phyloP scores from a whole-genome alignment of 2,113 vertebrate genomes.

The Forbesichthys papilliferus region DNA sequence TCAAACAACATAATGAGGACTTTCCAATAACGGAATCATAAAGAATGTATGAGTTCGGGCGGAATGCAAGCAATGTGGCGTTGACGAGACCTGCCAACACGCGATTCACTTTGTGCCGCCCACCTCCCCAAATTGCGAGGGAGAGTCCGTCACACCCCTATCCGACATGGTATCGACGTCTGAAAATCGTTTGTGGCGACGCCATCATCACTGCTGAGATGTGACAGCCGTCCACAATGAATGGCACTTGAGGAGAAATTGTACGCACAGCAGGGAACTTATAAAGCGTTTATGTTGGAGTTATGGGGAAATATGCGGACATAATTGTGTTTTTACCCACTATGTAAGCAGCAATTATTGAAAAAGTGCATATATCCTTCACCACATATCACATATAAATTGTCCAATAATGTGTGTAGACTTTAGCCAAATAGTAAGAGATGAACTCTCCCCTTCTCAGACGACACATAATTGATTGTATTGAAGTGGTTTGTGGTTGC shows the following conservation, averaged over 20 bases:
- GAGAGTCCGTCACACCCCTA: constrained; percentile 18
- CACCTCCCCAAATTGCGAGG: constrained; percentile 12
- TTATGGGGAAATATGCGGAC: constrained; percentile 7
- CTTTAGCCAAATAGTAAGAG: not conserved
- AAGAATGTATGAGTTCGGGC: constrained; percentile 72
- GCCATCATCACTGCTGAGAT: constrained; percentile 37
- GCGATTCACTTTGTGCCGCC: constrained; percentile 54
- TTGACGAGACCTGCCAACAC: constrained; percentile 34
- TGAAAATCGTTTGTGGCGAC: constrained; percentile 48
- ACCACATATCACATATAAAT: not conserved
- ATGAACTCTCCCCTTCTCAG: no score
- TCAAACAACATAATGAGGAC: constrained; percentile 63
- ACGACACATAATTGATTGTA: no score
- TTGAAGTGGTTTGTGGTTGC: no score
- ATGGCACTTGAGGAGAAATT: constrained; percentile 29
- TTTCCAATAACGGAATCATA: constrained; percentile 75
- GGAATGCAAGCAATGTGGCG: constrained; percentile 13
- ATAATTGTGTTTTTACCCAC: constrained; percentile 31
- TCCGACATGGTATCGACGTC: constrained; percentile 55
- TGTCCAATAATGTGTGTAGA: not conserved
- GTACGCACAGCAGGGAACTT: constrained; percentile 5
- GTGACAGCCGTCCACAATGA: constrained; percentile 31
- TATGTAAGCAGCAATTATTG: not conserved
- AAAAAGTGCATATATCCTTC: constrained; percentile 1
- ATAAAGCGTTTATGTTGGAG: constrained; percentile 27